These are phyloP conservation scores for Dendronephthya gigantea DNA, from an alignment of 64 coral and sea anemone genomes.

Conservation along the genomic window DNA sequence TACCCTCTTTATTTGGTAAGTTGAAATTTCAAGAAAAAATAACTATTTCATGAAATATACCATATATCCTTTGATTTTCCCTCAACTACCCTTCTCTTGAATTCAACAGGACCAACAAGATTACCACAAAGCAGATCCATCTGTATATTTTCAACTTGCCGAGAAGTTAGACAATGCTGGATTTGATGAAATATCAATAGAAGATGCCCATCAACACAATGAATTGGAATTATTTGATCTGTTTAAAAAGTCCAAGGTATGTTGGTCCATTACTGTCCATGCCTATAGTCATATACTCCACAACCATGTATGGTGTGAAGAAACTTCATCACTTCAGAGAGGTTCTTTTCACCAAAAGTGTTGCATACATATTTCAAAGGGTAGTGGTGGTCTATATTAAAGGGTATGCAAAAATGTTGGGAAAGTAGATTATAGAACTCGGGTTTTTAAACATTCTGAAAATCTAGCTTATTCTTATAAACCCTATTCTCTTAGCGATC, in stretches of 20 bases:
- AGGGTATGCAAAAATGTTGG: no score
- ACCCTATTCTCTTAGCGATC: no score
- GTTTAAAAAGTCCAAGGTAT: constrained; percentile 37
- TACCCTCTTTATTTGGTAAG: constrained; percentile 39
- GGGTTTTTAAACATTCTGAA: no score
- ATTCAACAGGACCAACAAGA: constrained; percentile 34
- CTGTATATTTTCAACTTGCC: constrained; percentile 15
- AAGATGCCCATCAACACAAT: constrained; percentile 38
- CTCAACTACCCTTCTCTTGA: not conserved
- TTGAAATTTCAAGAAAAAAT: not conserved
- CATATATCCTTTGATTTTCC: no score
- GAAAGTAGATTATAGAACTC: no score
- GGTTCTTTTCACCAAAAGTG: no score
- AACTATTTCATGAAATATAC: not conserved
- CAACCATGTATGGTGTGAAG: no score
- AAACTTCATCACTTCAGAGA: no score
- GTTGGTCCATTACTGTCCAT: not conserved
- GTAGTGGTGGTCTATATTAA: no score
- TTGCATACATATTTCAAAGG: no score
- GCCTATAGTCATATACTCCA: no score
- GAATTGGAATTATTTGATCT: constrained; percentile 28
- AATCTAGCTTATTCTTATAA: no score
- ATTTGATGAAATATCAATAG: constrained; percentile 24
- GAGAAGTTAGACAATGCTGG: constrained; percentile 28
- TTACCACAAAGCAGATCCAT: constrained; percentile 21